phyloP scores from a whole-genome alignment of 2,113 vertebrate species.

The Peromyscus californicus region DNA sequence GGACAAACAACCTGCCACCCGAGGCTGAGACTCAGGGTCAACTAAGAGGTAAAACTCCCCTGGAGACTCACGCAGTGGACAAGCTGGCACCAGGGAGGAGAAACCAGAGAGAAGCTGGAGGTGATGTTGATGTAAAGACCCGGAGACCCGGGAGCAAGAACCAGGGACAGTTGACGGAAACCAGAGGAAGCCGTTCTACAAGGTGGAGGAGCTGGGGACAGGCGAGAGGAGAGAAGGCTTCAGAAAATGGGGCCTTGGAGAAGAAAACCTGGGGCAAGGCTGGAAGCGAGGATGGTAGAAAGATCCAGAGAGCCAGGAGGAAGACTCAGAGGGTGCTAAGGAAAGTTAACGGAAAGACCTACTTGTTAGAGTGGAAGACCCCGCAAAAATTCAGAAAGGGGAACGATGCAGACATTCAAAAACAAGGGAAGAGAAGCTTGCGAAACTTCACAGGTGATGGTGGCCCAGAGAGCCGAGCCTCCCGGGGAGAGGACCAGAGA shows the following conservation, averaged over 20 bases:
- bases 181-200: not conserved
- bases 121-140: not conserved
- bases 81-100: not conserved
- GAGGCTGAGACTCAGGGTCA: slow-evolving; percentile 14
- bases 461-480: not conserved
- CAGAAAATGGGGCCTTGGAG: not conserved
- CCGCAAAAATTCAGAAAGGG: not conserved
- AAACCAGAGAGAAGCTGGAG: not conserved
- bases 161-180: not conserved
- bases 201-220: not conserved
- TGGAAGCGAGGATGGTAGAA: not conserved
- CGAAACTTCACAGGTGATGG: not conserved
- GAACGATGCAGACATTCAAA: slow-evolving; percentile 28
- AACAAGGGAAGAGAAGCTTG: not conserved
- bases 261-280: not conserved
- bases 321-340: not conserved
- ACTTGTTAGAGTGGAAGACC: not conserved
- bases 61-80: not conserved
- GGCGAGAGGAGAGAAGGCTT: not conserved
- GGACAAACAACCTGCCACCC: not conserved
- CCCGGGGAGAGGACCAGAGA: not conserved
- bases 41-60: not conserved
- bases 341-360: not conserved
- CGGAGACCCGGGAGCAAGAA: not conserved
- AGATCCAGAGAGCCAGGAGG: not conserved